These are phyloP conservation scores for Apantesis nais DNA, from an alignment of 2,888 invertebrate species.

Conservation along the genomic window DNA sequence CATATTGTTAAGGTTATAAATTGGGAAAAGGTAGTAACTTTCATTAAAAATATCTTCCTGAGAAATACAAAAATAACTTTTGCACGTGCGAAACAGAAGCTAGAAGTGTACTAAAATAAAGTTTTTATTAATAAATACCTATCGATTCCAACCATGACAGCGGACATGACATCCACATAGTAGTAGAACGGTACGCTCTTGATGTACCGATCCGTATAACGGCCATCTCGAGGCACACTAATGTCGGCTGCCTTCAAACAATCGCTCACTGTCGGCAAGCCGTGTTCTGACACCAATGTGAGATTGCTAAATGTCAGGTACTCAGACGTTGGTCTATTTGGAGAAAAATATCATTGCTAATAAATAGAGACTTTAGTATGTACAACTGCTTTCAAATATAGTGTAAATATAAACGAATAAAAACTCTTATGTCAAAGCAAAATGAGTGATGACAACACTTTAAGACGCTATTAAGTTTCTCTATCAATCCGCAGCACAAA, in stretches of 20 bases:
- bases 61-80: not conserved
- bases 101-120: not conserved
- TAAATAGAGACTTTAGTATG: not conserved
- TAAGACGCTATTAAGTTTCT: too few species aligned
- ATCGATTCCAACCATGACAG: constrained; percentile 84
- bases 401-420: not conserved
- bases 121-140: constrained; percentile 67
- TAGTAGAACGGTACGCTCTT: constrained; percentile 86
- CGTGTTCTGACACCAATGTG: constrained; percentile 89
- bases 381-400: too few species aligned
- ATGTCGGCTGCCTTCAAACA: constrained; percentile 72
- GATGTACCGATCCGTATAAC: constrained; percentile 82
- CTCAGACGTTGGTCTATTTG: constrained; percentile 67
- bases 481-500: too few species aligned
- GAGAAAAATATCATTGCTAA: not conserved
- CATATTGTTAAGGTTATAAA: not conserved
- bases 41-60: not conserved
- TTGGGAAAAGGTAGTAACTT: not conserved
- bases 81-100: not conserved
- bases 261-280: constrained; percentile 80
- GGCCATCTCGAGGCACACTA: constrained; percentile 83
- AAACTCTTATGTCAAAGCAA: not conserved
- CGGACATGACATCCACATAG: constrained; percentile 88
- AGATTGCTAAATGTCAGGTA: constrained; percentile 89
- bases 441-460: not conserved